Conservation (phyloP, 2,888 invertebrate genomes). For the Nezara viridula region DNA sequence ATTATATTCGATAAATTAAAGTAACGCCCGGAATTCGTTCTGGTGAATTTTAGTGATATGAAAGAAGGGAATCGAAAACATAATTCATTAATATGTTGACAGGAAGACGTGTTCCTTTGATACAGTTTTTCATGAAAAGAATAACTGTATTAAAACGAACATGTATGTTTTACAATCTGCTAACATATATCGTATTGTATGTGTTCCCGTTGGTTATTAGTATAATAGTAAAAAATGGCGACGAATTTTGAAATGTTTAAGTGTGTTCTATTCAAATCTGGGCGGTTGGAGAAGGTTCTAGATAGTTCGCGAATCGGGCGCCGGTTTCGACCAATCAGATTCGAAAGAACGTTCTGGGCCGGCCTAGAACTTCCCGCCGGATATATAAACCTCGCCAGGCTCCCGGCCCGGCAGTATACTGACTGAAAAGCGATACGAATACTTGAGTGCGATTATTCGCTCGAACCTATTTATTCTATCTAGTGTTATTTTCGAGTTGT, state of each 20-base stretch:
- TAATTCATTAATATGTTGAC: too few species aligned
- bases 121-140: too few species aligned
- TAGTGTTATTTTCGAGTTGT: background rate
- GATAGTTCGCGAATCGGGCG: background rate
- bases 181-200: background rate
- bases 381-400: slow-evolving; percentile 2
- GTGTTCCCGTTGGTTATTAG: background rate
- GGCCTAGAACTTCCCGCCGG: background rate
- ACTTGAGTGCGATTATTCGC: background rate
- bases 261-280: background rate
- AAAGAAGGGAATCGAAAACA: too few species aligned
- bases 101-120: too few species aligned
- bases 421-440: background rate
- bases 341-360: background rate
- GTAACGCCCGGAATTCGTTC: too few species aligned
- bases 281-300: slow-evolving; percentile 30
- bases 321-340: slow-evolving; percentile 14
- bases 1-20: too few species aligned
- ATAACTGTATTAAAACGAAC: too few species aligned
- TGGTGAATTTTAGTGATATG: too few species aligned
- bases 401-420: background rate
- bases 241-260: background rate
- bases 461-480: background rate
- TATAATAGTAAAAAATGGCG: background rate
- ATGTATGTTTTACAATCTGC: too few species aligned